These are phyloP conservation scores for Harlomillsia oculata DNA, from an alignment of 1,140 invertebrate genomes.

Conservation along the genomic window DNA sequence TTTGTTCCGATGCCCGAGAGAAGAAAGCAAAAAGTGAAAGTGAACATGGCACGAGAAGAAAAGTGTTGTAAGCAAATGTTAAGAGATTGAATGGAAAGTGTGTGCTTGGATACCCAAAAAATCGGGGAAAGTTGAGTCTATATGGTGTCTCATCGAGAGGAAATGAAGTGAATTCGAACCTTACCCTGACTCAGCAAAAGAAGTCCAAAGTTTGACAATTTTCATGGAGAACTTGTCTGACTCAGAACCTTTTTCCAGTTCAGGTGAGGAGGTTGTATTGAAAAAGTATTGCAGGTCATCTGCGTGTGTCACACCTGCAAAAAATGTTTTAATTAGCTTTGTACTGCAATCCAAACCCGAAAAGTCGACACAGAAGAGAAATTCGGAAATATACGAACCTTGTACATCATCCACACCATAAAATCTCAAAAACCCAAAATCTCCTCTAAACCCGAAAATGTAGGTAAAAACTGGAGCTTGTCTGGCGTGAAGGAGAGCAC, in stretches of 20 bases:
- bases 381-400: slow-evolving; percentile 1
- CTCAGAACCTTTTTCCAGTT: background rate
- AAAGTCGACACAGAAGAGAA: background rate
- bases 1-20: too few species aligned
- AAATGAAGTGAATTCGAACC: background rate
- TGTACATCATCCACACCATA: slow-evolving; percentile 15
- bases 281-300: slow-evolving; percentile 29
- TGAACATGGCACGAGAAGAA: too few species aligned
- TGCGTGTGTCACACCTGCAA: slow-evolving; percentile 9
- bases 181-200: slow-evolving; percentile 19
- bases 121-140: background rate
- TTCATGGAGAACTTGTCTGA: slow-evolving; percentile 16
- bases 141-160: background rate
- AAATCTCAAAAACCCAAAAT: slow-evolving; percentile 1
- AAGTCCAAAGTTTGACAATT: slow-evolving; percentile 20
- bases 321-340: too few species aligned
- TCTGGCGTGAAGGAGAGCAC: slow-evolving; percentile 10
- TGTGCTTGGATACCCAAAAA: too few species aligned
- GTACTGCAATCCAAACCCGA: background rate
- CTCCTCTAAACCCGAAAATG: slow-evolving; percentile 16
- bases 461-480: slow-evolving; percentile 18
- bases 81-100: too few species aligned
- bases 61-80: too few species aligned
- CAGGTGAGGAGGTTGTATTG: slow-evolving; percentile 5
- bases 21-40: too few species aligned